A percentile compares a stretch with the other conserved stretches of the same genome.
Evolutionary conservation across 2,113 vertebrate species (phyloP).

Genomic region (Pseudolaguvia tuberculata): DNA sequence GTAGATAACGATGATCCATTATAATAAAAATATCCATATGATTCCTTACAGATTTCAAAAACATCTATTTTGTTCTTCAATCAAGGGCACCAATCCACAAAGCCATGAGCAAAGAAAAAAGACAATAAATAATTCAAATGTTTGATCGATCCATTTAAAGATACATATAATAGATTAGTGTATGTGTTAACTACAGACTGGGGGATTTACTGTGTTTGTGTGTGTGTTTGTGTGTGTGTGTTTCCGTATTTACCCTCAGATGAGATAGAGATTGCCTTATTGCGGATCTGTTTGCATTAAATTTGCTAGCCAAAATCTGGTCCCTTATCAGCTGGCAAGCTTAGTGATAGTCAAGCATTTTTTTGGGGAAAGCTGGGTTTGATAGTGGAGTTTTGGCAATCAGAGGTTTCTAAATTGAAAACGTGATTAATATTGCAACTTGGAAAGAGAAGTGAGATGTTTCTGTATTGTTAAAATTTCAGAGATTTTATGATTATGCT

Average conservation of each 20-base stretch:
- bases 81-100: neutral
- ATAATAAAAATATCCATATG: neutral
- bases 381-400: constrained; percentile 17
- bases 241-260: neutral
- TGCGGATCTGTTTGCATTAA: constrained; percentile 3
- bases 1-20: neutral
- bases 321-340: constrained; percentile 25
- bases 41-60: neutral
- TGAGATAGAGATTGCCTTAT: constrained; percentile 8
- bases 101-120: constrained; percentile 5
- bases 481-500: neutral
- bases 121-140: constrained; percentile 34
- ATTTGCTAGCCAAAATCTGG: constrained; percentile 7
- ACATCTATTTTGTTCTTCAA: too few relatives aligned
- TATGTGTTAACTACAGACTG: constrained; percentile 32
- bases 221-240: constrained; percentile 20
- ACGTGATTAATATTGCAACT: constrained; percentile 14
- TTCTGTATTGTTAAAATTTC: constrained; percentile 1
- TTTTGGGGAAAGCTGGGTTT: constrained; percentile 7
- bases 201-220: constrained; percentile 16
- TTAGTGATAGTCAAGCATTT: constrained; percentile 2
- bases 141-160: constrained; percentile 27
- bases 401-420: constrained; percentile 20
- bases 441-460: constrained; percentile 1
- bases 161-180: constrained; percentile 18